A percentile compares a stretch with the other conserved stretches of the same genome.
Conservation (phyloP, 2,113 vertebrate species). For the Phylloscopus whistleri region DNA sequence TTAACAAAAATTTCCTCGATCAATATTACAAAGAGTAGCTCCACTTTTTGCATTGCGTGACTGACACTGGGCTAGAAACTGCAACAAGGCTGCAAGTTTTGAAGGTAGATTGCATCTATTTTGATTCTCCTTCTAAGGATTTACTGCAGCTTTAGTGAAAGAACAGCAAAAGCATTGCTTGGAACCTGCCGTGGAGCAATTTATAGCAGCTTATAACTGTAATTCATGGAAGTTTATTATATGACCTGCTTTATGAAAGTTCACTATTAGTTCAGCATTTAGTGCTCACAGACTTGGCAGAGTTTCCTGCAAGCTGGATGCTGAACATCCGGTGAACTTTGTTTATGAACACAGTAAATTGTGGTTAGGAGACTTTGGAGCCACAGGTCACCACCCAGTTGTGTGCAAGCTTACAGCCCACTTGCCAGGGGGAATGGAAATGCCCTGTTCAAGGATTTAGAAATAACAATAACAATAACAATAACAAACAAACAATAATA, state of each 20-base stretch:
- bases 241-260: constrained; percentile 4
- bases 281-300: neutral
- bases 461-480: neutral
- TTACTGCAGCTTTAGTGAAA: neutral
- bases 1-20: neutral
- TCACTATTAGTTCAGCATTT: constrained; percentile 41
- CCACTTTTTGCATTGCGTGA: neutral
- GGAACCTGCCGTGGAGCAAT: neutral
- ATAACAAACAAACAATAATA: too few relatives aligned
- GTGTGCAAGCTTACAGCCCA: neutral
- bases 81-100: neutral
- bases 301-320: constrained; percentile 6
- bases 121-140: neutral
- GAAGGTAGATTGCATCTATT: neutral
- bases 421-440: neutral
- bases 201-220: constrained; percentile 9
- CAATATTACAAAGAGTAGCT: neutral
- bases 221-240: constrained; percentile 22
- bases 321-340: neutral
- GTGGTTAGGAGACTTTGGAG: neutral
- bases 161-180: neutral
- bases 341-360: neutral
- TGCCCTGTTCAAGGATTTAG: neutral
- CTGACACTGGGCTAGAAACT: neutral
- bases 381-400: neutral